Base-by-base conservation (phyloP, 2,888 invertebrate species). In the Chymomyza fuscimana region DNA sequence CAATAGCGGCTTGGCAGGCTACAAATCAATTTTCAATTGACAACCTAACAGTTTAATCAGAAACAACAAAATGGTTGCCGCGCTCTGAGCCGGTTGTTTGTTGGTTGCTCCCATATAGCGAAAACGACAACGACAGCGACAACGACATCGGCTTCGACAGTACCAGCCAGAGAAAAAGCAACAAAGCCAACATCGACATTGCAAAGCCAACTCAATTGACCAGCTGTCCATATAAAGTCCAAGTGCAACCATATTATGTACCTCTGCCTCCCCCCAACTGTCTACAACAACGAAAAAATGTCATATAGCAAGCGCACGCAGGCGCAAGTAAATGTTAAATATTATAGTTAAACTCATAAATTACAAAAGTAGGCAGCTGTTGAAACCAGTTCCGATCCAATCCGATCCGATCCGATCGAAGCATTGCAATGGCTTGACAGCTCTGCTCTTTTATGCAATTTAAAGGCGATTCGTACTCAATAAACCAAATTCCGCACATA, bases 401-500 rank as follows among this genome's bases (percentile, higher is more conserved):
- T 50, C 50, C 19, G 22, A 50, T 32, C 36, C 54, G 58, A 10
- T 50, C 25, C 59, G 46, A 15, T 58, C 70, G 74, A 52, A 2
- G 22, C 15, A 46, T 62, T 22, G 46, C 32, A 62, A 46, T 25
- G 25, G 22, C 25, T 58, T 58, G 22, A 36, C 61, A 16, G 29
- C 61, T 19, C 25, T n/a, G 29, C 25, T 58, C 22, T 58, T 58
- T 84, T 80, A 82, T 88, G 89, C 89, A 90, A 90, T 89, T 89
- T 89, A 78, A 81, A 90, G 88, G 86, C 85, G 89, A 88, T 85
- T 82, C 82, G 80, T 83, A 87, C 80, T 85, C 89, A 89, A 89
- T 81, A 85, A 89, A 89, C 82, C 86, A 89, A 90, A 89, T 90
- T 89, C 84, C 88, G 80, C 90, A 86, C 90, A 90, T 89, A 89